These are phyloP conservation scores for Ostrea edulis DNA, from an alignment of 1,140 invertebrate genomes.

Conservation along the genomic window DNA sequence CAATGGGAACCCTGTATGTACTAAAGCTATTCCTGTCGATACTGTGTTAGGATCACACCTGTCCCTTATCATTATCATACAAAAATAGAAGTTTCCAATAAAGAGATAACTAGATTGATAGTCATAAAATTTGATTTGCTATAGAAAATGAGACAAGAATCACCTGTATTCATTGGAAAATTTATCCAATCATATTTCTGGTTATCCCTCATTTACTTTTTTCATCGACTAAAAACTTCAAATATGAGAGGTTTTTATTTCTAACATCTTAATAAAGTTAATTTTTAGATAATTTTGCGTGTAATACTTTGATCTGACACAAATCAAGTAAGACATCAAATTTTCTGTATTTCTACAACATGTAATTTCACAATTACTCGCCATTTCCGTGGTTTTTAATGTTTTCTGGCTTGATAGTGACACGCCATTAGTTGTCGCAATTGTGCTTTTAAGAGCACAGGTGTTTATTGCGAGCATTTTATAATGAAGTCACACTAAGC, in stretches of 20 bases:
- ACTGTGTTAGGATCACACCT: neutral
- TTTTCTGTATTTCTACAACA: slow-evolving; percentile 5
- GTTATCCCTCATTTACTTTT: slow-evolving; percentile 11
- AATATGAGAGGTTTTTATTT: slow-evolving; percentile 1
- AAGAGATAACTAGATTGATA: slow-evolving; percentile 5
- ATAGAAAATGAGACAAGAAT: neutral
- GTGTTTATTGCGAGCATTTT: slow-evolving; percentile 28
- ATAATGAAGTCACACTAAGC: slow-evolving; percentile 10
- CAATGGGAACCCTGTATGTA: no score
- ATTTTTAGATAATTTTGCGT: slow-evolving; percentile 15
- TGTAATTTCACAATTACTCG: slow-evolving; percentile 20
- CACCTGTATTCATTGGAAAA: neutral
- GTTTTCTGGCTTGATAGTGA: slow-evolving; percentile 6
- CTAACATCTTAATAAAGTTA: slow-evolving; percentile 3
- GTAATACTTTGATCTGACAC: slow-evolving; percentile 22
- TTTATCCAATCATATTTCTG: neutral
- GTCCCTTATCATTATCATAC: neutral
- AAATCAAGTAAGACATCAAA: slow-evolving; percentile 21
- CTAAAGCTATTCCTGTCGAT: no score
- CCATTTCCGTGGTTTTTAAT: slow-evolving; percentile 26
- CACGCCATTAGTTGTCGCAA: neutral
- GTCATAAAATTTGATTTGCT: slow-evolving; percentile 12
- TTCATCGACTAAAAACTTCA: neutral
- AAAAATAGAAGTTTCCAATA: neutral
- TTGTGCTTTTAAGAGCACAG: slow-evolving; percentile 34